Percentiles rank a stretch among this genome's conserved stretches.
These are phyloP conservation scores for Uloborus diversus DNA, from an alignment of 1,140 invertebrate genomes.

Conservation along the genomic window DNA sequence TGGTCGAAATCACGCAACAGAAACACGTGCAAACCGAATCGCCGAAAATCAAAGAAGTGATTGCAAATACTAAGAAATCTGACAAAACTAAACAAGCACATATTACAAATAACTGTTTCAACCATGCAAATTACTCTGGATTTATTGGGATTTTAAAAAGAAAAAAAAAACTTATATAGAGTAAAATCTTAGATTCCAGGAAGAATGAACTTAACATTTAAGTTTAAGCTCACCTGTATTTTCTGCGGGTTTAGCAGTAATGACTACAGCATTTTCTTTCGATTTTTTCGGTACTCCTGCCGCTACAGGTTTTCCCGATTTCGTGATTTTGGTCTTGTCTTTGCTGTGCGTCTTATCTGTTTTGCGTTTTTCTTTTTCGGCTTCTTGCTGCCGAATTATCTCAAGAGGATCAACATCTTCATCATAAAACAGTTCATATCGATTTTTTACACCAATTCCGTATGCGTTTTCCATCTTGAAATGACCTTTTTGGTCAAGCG, in stretches of 20 bases:
- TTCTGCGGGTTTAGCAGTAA: constrained; percentile 17
- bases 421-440: constrained; percentile 88
- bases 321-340: constrained; percentile 71
- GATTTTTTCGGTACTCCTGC: constrained; percentile 5
- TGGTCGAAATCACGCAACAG: too few relatives aligned
- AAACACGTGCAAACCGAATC: too few relatives aligned
- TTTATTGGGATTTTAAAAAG: too few relatives aligned
- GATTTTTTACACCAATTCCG: constrained; percentile 90
- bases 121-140: too few relatives aligned
- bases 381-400: constrained; percentile 70
- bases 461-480: constrained; percentile 86
- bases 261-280: background rate
- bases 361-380: constrained; percentile 82
- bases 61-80: too few relatives aligned
- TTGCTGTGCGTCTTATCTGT: constrained; percentile 77
- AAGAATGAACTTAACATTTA: too few relatives aligned
- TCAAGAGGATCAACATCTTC: constrained; percentile 88
- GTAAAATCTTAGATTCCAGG: too few relatives aligned
- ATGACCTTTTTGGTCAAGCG: constrained; percentile 62
- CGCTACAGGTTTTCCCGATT: constrained; percentile 70
- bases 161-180: too few relatives aligned
- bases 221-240: constrained; percentile 25
- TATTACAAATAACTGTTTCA: too few relatives aligned
- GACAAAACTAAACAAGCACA: too few relatives aligned
- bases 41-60: too few relatives aligned